Base-by-base conservation (phyloP, 2,888 invertebrate genomes). In the Drosophila algonquin region DNA sequence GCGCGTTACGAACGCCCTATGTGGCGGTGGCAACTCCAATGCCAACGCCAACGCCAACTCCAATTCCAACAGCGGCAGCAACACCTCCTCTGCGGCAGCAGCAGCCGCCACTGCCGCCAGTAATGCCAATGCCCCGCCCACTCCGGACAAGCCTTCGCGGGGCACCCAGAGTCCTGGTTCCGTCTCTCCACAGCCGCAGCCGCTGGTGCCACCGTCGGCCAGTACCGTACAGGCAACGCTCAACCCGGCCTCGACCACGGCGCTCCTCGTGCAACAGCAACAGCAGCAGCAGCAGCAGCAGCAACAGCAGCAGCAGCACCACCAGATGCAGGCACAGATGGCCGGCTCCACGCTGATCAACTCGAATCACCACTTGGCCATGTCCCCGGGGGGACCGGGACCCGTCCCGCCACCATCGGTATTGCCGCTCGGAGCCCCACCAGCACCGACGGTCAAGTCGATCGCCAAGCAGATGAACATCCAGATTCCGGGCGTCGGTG, bases 1-100 rank as follows among this genome's bases (percentile, higher is more conserved):
- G 92, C 95, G 97, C 80, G 97, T 97, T 67, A 97, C 97, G 54
- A 96, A 96, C 91, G 97, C 96, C 30, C 94, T 97, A 68, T 97
- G 97, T 92, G 97, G 97, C 14, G 95, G 96, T 63, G 82, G 93
- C 79, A 93, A 92, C 76, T 91, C 90, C 63, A 90, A 91, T 40
- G 58, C 77, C n/a, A 80, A 62, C 8, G 63, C 76, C 16, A 90
- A 91, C 56, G 55, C 76, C 27, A 76, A 75, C 27, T 63, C 70
- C 45, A 76, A 70, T 48, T 62, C 79, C 60, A 79, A 79, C 55
- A 53, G 52, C 57, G 52, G 51, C 73, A 53, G 65, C 16, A 53
- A 62, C 35, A 46, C 48, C 46, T 60, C 75, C 64, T 14, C 73
- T 21, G 21, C 72, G 6, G 27, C 54, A 1, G 50, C 71, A 10